phyloP scores from a whole-genome alignment of 92 coral and sea anemone species.

The Palythoa heliodiscus region DNA sequence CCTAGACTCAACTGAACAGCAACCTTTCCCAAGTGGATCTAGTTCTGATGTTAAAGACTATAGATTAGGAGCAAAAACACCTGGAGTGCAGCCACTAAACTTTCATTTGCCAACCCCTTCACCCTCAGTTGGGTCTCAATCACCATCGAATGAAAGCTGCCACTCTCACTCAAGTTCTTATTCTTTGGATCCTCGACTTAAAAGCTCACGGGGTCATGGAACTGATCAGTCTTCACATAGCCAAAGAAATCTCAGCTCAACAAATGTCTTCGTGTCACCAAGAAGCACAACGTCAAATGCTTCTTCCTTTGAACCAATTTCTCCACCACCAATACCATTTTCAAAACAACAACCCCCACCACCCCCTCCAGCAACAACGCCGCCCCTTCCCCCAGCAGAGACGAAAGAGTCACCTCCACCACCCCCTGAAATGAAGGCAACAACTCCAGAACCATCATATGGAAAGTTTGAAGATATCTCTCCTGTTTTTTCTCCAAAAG shows the following conservation, averaged over 20 bases:
- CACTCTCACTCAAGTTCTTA: conserved; percentile 46
- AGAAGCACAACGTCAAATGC: conserved; percentile 63
- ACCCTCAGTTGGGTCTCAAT: conserved; percentile 79
- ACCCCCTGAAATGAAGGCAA: conserved; percentile 56
- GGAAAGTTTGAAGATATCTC: conserved; percentile 73
- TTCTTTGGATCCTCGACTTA: conserved; percentile 66
- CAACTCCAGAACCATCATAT: conserved; percentile 45
- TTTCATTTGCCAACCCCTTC: conserved; percentile 90
- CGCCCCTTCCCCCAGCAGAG: conserved; percentile 80
- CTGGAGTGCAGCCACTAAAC: conserved; percentile 23
- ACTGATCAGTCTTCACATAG: conserved; percentile 35
- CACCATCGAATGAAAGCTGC: conserved; percentile 72
- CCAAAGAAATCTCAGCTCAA: conserved; percentile 46
- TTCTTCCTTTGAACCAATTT: conserved; percentile 93
- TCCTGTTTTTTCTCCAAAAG: conserved; percentile 76
- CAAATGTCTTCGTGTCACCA: conserved; percentile 50
- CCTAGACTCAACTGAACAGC: conserved; percentile 26
- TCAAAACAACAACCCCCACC: conserved; percentile 65
- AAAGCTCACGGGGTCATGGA: conserved; percentile 25
- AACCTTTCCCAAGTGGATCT: conserved; percentile 41
- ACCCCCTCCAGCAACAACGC: conserved; percentile 76
- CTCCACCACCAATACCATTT: conserved; percentile 75
- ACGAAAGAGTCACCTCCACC: conserved; percentile 62
- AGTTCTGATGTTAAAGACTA: conserved; percentile 40
- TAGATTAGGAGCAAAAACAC: conserved; percentile 8